These are phyloP conservation scores for Drosophila arawakana DNA, from an alignment of 1,140 invertebrate species.

Conservation along the genomic window DNA sequence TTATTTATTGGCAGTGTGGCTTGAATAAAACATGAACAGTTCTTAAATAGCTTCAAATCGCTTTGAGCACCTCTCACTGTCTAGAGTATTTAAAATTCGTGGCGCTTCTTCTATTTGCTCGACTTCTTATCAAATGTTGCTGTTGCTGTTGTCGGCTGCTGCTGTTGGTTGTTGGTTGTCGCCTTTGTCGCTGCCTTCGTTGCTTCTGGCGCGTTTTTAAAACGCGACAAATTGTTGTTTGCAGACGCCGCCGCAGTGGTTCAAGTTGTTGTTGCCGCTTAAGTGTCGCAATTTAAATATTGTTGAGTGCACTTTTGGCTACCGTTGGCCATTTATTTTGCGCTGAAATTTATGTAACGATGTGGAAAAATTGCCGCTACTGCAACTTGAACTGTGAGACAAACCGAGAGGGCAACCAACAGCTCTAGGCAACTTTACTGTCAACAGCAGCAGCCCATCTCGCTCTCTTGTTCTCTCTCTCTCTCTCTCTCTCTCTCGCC, in stretches of 20 bases:
- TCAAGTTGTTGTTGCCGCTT: constrained; percentile 50
- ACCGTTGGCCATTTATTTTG: constrained; percentile 79
- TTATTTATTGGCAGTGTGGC: too few species aligned
- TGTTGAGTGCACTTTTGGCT: constrained; percentile 81
- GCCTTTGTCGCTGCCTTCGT: constrained; percentile 61
- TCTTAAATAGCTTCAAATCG: too few species aligned
- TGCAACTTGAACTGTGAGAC: constrained; percentile 27
- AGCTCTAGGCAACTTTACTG: constrained; percentile 37
- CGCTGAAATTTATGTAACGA: constrained; percentile 81
- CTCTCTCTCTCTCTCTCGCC: not conserved
- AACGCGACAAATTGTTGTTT: constrained; percentile 81
- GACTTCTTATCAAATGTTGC: constrained; percentile 12
- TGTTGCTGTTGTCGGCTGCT: constrained; percentile 18
- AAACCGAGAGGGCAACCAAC: not conserved
- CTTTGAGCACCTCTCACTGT: not conserved
- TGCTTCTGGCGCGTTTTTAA: constrained; percentile 78
- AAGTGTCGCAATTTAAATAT: constrained; percentile 82
- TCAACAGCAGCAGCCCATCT: constrained; percentile 32
- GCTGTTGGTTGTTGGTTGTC: constrained; percentile 49
- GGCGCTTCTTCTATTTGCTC: not conserved
- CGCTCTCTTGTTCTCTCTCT: constrained; percentile 17
- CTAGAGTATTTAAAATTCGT: not conserved
- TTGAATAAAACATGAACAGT: too few species aligned
- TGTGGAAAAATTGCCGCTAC: constrained; percentile 80
- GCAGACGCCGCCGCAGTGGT: constrained; percentile 67